Evolutionary conservation across 2,888 invertebrate genomes (phyloP), one percentile per base, ranked within the genome.

Genomic region (Mesorhabditis spiculigera): DNA sequence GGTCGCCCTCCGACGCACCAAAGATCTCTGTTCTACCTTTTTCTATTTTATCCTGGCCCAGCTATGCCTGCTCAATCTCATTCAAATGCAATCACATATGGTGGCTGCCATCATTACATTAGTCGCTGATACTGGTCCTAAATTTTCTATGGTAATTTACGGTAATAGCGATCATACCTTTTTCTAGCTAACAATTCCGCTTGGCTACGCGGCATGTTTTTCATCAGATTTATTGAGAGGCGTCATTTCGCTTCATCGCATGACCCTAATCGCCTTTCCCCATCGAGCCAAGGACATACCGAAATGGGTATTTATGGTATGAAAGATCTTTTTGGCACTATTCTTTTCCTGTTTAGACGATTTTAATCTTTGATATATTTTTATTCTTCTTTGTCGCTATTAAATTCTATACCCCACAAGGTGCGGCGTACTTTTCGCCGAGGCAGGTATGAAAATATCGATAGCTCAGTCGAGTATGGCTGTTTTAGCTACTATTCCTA

Each of bases 131-230:
- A n/a, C 8, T 1, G 58, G 58, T 2, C 58, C 58, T 2, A 10
- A 10, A 50, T 50, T 50, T n/a, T 50, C 58, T 50, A 50, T 50
- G n/a, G 58, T 50, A 13, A 13, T 10, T 50, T 1, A 13, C n/a
- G 1, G n/a, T 2, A n/a, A n/a, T 13, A 50, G 3, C 58, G 8
- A 50, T 50, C 3, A 13, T 50, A 50, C 3, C 28, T 28, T 2
- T 50, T 13, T 50, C n/a, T n/a, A 50, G 58, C 58, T 50, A 50
- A 50, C 58, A n/a, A 50, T 50, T 13, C 10, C 58, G 8, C 8
- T n/a, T n/a, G 58, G 58, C n/a, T 50, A 50, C n/a, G 58, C 58
- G 58, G 58, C 58, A 13, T 50, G 58, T 50, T 50, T 50, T 50
- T 10, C 58, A n/a, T 50, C 58, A n/a, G 58, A 50, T 50, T n/a